Percentiles rank a stretch among this genome's conserved stretches.
Evolutionary conservation across 2,888 invertebrate species (phyloP).

Genomic region (Pegoplata infirma): DNA sequence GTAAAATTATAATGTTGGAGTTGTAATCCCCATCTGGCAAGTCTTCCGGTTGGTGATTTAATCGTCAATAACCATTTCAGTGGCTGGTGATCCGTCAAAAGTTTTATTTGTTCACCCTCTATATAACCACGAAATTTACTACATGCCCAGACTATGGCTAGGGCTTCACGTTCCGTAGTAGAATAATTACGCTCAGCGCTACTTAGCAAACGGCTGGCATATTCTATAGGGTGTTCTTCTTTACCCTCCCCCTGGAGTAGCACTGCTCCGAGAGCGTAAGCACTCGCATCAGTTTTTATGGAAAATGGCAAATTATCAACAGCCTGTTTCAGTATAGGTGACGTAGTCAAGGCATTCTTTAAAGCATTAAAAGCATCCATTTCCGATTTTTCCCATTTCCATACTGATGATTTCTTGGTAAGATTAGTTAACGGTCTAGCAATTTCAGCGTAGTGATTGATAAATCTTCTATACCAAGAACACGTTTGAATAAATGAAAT

Average conservation of each 20-base stretch:
- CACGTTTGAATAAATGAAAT: conserved; percentile 39
- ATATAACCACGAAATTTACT: conserved; percentile 77
- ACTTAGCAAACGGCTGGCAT: conserved; percentile 64
- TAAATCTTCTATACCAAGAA: conserved; percentile 32
- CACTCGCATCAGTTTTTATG: conserved; percentile 28
- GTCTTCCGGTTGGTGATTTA: conserved; percentile 74
- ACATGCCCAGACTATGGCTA: conserved; percentile 42
- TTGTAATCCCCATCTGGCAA: conserved; percentile 77
- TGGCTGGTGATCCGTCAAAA: conserved; percentile 78
- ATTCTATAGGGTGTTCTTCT: conserved; percentile 41
- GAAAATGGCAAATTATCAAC: conserved; percentile 22
- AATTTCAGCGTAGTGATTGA: neutral
- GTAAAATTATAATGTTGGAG: conserved; percentile 74
- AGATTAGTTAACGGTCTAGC: conserved; percentile 25
- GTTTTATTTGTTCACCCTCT: conserved; percentile 66
- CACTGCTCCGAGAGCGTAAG: too few relatives aligned
- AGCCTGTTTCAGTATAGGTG: conserved; percentile 29
- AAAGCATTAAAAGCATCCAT: conserved; percentile 6
- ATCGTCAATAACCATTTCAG: conserved; percentile 77
- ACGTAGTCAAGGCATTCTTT: too few relatives aligned
- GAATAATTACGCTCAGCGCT: conserved; percentile 74
- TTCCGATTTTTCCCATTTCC: conserved; percentile 24
- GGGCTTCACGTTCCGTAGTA: conserved; percentile 76
- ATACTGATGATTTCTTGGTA: conserved; percentile 25
- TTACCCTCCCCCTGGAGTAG: too few relatives aligned